Base-by-base conservation (phyloP, 2,113 vertebrate genomes). In the Dromiciops gliroides region DNA sequence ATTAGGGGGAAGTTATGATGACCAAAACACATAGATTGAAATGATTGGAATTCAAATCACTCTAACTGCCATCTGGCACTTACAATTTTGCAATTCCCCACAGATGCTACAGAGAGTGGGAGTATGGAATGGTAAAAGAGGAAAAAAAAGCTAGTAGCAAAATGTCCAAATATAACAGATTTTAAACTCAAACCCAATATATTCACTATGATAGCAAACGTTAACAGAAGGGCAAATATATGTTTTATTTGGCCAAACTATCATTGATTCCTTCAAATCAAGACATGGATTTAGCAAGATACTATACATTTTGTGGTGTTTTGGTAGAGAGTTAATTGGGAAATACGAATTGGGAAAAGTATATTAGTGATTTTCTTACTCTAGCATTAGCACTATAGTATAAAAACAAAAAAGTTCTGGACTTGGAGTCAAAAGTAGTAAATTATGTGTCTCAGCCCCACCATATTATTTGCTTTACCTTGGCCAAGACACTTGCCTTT, bases 31-130 rank as follows among this genome's bases (percentile, higher is more conserved):
- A 93, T 49, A 95, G 89, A 95, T 89, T 26, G 60, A 94, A 94
- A 51, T 97, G 88, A 51, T 89, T 97, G 90, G 51, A 95, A 95
- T 93, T 96, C 96, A 95, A 83, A 96, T 96, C 90, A 94, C n/a
- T 93, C 14, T 89, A 48, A 91, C 60, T 93, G 51, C 94, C 95
- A 96, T 96, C 94, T 97, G 95, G 88, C 26, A 94, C 50, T 97
- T 97, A 28, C 8, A 96, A 49, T 95, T 97, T 96, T 94, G 48
- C 91, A 94, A 93, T 97, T 83, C 48, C 94, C 83, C 92, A 95
- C 95, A 97, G 94, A 94, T 95, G 94, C 23, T 48, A 92, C 83
- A 89, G 9, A 37, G 93, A 89, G n/a, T 94, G 24, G 49, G 90
- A 95, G 89, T 47, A 44, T 92, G 24, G 51, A 49, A 90, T 8